Conservation (phyloP, 2,888 invertebrate species). For the Therioaphis trifolii region DNA sequence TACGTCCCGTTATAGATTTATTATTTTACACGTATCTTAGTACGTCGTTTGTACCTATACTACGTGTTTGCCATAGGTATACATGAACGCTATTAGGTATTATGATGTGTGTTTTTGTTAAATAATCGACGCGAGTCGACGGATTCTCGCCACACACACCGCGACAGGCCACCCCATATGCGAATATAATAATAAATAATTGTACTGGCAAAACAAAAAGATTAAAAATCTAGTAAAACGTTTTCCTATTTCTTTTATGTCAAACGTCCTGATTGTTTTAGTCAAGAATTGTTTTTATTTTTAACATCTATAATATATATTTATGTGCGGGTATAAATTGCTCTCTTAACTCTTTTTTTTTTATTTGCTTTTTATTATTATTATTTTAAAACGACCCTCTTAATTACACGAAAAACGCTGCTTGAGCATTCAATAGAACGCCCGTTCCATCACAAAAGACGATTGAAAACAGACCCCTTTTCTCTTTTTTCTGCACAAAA, state of each 20-base stretch:
- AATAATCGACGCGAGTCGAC: constrained; percentile 7
- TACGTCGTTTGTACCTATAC: too few species aligned
- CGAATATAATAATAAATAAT: constrained; percentile 48
- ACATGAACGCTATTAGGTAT: background rate
- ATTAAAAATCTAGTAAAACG: constrained; percentile 59
- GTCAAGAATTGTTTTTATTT: constrained; percentile 36
- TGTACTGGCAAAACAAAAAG: constrained; percentile 34
- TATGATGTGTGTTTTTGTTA: background rate
- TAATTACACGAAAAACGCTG: constrained; percentile 60
- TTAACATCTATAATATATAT: background rate
- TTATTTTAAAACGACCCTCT: constrained; percentile 61
- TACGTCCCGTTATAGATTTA: background rate
- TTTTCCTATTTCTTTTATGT: constrained; percentile 50
- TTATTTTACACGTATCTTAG: background rate
- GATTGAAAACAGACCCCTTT: constrained; percentile 62
- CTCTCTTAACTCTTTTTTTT: constrained; percentile 61
- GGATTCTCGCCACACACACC: constrained; percentile 28
- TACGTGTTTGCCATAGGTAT: background rate
- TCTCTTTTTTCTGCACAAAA: constrained; percentile 43
- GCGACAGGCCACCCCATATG: constrained; percentile 4
- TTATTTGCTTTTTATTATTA: constrained; percentile 38
- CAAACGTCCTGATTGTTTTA: constrained; percentile 54
- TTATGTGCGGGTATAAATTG: constrained; percentile 15
- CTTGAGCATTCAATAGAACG: constrained; percentile 54
- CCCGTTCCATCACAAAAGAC: constrained; percentile 51